phyloP scores from a whole-genome alignment of 2,113 vertebrate species.

The Nannospalax galili region DNA sequence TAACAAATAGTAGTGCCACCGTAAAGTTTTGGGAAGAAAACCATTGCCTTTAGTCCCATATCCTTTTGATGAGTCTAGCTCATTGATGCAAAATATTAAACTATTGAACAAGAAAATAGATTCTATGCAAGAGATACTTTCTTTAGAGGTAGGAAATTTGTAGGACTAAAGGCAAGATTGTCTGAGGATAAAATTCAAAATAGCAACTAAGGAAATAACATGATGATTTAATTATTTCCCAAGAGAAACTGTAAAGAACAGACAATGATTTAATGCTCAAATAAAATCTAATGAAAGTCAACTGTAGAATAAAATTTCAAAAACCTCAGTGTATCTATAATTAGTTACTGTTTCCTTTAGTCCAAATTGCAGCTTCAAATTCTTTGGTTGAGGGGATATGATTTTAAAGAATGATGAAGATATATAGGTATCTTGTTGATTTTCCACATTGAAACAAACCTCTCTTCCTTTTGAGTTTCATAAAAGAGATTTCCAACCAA shows the following conservation, averaged over 20 bases:
- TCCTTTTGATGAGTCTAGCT: slow-evolving; percentile 72
- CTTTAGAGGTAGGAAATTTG: slow-evolving; percentile 61
- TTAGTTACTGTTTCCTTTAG: not conserved
- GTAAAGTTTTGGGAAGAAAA: slow-evolving; percentile 65
- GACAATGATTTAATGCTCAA: slow-evolving; percentile 44
- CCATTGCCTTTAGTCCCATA: slow-evolving; percentile 53
- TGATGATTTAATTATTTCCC: slow-evolving; percentile 51
- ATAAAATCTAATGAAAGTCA: slow-evolving; percentile 42
- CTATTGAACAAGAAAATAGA: slow-evolving; percentile 82
- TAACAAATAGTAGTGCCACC: slow-evolving; percentile 52
- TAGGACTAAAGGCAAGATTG: slow-evolving; percentile 38
- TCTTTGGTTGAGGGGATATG: not conserved
- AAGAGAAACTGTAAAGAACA: slow-evolving; percentile 52
- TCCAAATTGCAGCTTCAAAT: slow-evolving; percentile 21
- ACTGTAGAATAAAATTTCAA: slow-evolving; percentile 30
- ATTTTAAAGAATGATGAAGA: not conserved
- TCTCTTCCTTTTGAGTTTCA: not conserved
- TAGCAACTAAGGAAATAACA: slow-evolving; percentile 55
- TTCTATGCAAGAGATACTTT: slow-evolving; percentile 78
- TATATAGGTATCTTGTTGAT: not conserved
- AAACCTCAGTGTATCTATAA: not conserved
- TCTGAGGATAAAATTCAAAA: slow-evolving; percentile 64
- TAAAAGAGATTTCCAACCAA: not conserved
- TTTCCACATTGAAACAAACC: not conserved
- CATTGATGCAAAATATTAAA: slow-evolving; percentile 82